Evolutionary conservation across 2,113 vertebrate genomes (phyloP).

Genomic region (Sander lucioperca): DNA sequence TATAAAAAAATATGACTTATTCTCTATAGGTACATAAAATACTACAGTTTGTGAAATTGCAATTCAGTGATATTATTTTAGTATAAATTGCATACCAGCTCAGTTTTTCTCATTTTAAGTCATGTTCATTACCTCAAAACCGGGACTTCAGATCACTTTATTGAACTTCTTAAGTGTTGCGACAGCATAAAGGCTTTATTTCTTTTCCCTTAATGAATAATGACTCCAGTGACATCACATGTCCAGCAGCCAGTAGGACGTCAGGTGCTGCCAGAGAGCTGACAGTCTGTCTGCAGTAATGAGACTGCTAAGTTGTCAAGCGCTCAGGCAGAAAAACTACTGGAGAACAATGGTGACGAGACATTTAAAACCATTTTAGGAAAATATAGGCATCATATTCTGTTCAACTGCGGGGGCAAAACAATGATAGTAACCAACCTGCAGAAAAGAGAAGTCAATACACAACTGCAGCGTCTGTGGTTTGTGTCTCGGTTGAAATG

Average conservation of each 20-base stretch:
- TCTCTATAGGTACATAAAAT: neutral
- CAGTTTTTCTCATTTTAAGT: neutral
- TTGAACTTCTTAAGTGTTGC: neutral
- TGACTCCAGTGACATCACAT: neutral
- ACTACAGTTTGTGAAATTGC: too few relatives aligned
- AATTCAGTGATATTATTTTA: neutral
- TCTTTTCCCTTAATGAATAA: neutral
- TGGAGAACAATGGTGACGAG: neutral
- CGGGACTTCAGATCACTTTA: neutral
- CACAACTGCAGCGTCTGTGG: neutral
- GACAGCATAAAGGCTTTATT: neutral
- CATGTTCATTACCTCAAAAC: neutral
- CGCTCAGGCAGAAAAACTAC: neutral
- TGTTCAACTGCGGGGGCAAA: too few relatives aligned
- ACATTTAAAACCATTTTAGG: neutral
- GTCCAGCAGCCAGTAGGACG: neutral
- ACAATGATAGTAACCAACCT: too few relatives aligned
- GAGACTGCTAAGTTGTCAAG: neutral
- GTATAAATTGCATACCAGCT: neutral
- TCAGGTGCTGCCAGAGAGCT: slow-evolving; percentile 9
- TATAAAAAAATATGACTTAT: neutral
- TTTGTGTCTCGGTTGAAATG: neutral
- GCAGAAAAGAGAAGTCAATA: neutral
- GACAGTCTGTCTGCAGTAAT: slow-evolving; percentile 18
- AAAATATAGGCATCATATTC: neutral